Percentiles rank a stretch among this genome's conserved stretches.
Evolutionary conservation across 37 sponge, comb jelly and placozoan genomes (phyloP).

Genomic region (Bolinopsis microptera): DNA sequence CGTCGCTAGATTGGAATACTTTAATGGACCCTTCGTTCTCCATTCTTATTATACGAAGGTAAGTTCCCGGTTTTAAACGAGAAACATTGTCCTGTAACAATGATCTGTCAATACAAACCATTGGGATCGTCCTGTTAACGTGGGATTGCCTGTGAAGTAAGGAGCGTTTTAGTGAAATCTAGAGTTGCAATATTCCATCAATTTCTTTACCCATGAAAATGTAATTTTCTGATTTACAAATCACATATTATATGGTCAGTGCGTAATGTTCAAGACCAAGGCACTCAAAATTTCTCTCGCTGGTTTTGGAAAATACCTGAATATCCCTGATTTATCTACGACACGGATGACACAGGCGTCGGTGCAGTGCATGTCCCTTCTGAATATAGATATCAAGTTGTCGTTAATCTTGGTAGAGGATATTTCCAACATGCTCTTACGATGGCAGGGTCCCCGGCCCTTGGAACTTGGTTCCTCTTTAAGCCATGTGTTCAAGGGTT

Average conservation of each 20-base stretch:
- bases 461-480: background rate
- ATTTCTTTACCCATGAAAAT: too few species aligned
- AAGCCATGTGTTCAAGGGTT: background rate
- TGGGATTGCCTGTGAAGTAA: constrained; percentile 28
- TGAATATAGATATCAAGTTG: constrained; percentile 18
- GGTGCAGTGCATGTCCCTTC: constrained; percentile 61
- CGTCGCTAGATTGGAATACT: constrained; percentile 21
- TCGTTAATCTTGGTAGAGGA: background rate
- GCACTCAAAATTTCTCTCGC: too few species aligned
- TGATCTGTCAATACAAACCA: constrained; percentile 34
- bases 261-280: too few species aligned
- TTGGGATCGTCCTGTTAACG: constrained; percentile 27
- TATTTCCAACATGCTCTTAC: constrained; percentile 56
- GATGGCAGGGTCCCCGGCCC: background rate
- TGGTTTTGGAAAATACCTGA: too few species aligned
- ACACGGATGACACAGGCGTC: constrained; percentile 56
- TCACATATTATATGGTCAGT: too few species aligned
- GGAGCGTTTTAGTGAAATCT: too few species aligned
- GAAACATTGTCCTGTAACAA: constrained; percentile 13
- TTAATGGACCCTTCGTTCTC: constrained; percentile 20
- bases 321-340: constrained; percentile 37
- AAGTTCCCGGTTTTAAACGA: background rate
- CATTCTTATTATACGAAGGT: constrained; percentile 35
- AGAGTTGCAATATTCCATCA: too few species aligned
- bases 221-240: too few species aligned